Evolutionary conservation across 2,113 vertebrate species (phyloP), one percentile per base, ranked within the genome.

Genomic region (Sorex fumeus): DNA sequence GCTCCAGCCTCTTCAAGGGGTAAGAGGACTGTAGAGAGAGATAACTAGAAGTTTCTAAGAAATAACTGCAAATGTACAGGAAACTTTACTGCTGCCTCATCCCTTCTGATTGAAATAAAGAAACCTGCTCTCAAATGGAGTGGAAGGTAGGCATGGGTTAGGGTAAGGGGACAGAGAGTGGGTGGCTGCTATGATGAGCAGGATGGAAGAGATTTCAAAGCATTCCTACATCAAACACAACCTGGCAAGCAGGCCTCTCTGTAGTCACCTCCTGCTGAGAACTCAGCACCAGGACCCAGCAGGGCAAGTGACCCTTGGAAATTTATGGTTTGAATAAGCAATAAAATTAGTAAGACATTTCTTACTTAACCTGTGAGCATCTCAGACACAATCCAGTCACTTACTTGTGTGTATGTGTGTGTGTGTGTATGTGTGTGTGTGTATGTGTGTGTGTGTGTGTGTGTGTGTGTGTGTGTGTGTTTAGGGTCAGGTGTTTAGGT

Each of bases 221-320:
- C 94, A 96, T 96, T 96, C 95, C 93, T 80, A 94, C 96, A 91
- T 95, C 95, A 96, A 95, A 95, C 91, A 94, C 86, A 84, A 87
- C 82, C 57, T 85, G 88, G 89, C 50, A 53, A 90, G 86, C n/a
- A 36, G 82, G 77, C n/a, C 60, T 72, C 77, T 92, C n/a, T 32
- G 80, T 76, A 91, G 69, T 96, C 83, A 83, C 50, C 87, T 94
- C 96, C 95, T 53, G 34, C 47, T 66, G 93, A 94, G 81, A 90
- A 82, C 45, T 91, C 13, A 92, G 88, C 43, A 86, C 79, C 62
- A 83, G 67, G 84, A 86, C 66, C 13, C 70, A 93, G 91, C 90
- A 91, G 89, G 84, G 47, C 81, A 87, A 92, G 84, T 79, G 72
- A 82, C 84, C 70, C 84, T 89, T 10, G 28, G 81, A 93, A 95